phyloP scores from a whole-genome alignment of 1,140 invertebrate genomes.

The Papilio polyxenes region DNA sequence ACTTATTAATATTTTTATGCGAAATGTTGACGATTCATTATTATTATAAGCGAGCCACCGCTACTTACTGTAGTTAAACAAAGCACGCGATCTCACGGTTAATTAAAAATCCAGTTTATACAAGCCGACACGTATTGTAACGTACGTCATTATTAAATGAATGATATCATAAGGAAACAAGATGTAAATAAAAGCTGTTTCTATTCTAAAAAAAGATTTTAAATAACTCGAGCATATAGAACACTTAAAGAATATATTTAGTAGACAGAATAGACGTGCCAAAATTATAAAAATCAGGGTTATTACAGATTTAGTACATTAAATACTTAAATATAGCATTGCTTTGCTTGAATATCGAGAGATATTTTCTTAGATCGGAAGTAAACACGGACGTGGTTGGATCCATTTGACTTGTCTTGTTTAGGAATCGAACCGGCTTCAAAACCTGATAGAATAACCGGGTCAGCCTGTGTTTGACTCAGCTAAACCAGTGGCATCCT shows the following conservation, averaged over 20 bases:
- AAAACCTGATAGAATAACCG: conserved; percentile 5
- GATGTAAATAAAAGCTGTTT: neutral
- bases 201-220: neutral
- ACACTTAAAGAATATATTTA: no score
- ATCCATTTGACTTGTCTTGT: neutral
- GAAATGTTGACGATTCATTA: conserved; percentile 2
- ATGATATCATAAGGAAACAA: neutral
- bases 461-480: neutral
- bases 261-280: no score
- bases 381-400: neutral
- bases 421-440: conserved; percentile 16
- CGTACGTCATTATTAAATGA: neutral
- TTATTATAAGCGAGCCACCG: neutral
- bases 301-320: neutral
- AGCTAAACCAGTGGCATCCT: neutral
- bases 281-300: no score
- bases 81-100: conserved; percentile 18
- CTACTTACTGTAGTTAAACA: neutral
- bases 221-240: no score
- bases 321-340: neutral
- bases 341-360: neutral
- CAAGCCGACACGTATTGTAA: neutral
- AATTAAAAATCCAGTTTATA: conserved; percentile 21
- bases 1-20: conserved; percentile 9
- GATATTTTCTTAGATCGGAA: neutral